A percentile compares a stretch with the other conserved stretches of the same genome.
Conservation (phyloP, 2,797 vertebrate species). For the Helicolenus hilgendorfi region DNA sequence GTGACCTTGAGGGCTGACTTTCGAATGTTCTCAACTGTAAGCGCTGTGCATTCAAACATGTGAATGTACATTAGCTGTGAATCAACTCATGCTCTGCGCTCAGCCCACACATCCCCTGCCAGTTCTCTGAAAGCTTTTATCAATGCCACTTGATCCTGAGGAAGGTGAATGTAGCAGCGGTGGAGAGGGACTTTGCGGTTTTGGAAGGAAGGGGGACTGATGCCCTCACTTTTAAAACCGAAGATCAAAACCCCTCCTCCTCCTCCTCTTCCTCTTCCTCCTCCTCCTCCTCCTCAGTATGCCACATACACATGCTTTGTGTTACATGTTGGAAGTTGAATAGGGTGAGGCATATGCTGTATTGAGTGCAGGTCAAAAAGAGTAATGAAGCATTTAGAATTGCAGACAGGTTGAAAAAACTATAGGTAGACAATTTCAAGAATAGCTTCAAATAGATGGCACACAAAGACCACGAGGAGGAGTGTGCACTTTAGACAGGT, state of each 20-base stretch:
- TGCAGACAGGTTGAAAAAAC: background rate
- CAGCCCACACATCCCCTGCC: slow-evolving; percentile 47
- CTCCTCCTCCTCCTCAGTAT: background rate
- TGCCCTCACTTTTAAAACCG: slow-evolving; percentile 40
- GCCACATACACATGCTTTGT: slow-evolving; percentile 7
- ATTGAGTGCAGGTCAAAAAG: slow-evolving; percentile 10
- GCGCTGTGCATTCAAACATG: slow-evolving; percentile 16
- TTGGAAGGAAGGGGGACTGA: slow-evolving; percentile 53
- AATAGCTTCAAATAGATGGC: slow-evolving; percentile 10
- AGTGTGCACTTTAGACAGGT: slow-evolving; percentile 42
- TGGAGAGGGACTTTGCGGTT: slow-evolving; percentile 80
- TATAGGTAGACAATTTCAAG: background rate
- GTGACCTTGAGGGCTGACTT: slow-evolving; percentile 12
- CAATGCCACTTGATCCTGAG: slow-evolving; percentile 81
- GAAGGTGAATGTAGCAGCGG: slow-evolving; percentile 53
- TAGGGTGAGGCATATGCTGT: background rate
- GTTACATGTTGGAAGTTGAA: background rate
- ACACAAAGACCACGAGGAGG: slow-evolving; percentile 6
- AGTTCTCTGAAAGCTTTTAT: slow-evolving; percentile 81
- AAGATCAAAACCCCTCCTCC: slow-evolving; percentile 44
- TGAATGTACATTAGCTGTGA: slow-evolving; percentile 28
- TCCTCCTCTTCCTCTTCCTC: background rate
- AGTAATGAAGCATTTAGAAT: background rate
- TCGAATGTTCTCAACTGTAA: background rate
- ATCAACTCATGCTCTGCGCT: background rate